Evolutionary conservation across 1,140 invertebrate genomes (phyloP), one percentile per base, ranked within the genome.

Genomic region (Drosophila sturtevanti): DNA sequence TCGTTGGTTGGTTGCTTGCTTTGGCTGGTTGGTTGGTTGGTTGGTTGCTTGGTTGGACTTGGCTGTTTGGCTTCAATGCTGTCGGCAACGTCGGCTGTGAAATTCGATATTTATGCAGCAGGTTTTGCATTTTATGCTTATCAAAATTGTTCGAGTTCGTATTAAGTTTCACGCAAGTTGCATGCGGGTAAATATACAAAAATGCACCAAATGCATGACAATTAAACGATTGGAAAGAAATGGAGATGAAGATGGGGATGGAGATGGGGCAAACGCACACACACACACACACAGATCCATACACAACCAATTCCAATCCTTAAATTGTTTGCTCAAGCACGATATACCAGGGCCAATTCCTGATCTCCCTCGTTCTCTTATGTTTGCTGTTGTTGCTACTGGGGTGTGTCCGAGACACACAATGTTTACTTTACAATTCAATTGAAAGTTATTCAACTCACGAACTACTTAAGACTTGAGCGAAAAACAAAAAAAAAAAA

Each of bases 401-500:
- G 81, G 82, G 82, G 82, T 87, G 82, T 89, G 82, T 87, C 84
- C 64, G 62, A 67, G 76, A 66, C 84, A 84, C 80, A 89, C 77
- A 89, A 84, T 89, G 84, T 89, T 89, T 89, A 89, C 85, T 89
- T 89, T 84, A 89, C 85, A 89, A 89, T 89, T 89, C 85, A 89
- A 89, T 89, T 89, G 85, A 89, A 90, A 89, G 86, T 89, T 89
- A 89, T 89, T 89, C 85, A 89, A 89, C 85, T 89, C 85, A 89
- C 85, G 85, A 89, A 89, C 85, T 89, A 89, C 85, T 89, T 89
- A 89, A 85, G 86, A 89, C 87, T 75, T 80, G 59, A 58, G 68
- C 63, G 51, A 35, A 72, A 52, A 54, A 35, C 54, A 68, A 61
- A 69, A 68, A 52, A 56, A 58, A 54, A 31, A 31, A 31, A 7